Base-by-base conservation (phyloP, 2,113 vertebrate species). In the Marcusenius ussheri region DNA sequence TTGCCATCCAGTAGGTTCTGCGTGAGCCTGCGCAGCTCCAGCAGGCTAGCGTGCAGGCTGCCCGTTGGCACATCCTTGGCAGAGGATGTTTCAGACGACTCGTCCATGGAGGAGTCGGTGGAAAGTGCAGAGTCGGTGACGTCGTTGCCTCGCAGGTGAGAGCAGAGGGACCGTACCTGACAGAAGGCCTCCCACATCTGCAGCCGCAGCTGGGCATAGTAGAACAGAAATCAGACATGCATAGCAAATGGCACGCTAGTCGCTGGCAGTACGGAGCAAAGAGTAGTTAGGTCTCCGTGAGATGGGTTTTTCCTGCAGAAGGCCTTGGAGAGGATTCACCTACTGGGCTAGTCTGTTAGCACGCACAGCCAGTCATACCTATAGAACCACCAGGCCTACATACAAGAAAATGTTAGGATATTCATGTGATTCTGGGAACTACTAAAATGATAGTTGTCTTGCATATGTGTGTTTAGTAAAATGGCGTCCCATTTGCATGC, bases 131-230 rank as follows among this genome's bases (percentile, higher is more conserved):
- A 99, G 93, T 99, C 98, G 0, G 98, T 98, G 8, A 98, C 96
- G 93, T 99, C 98, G 0, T 97, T 99, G 11, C 98, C 98, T n/a
- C 98, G 95, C 31, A 99, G 97, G 91, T 99, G 98, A 2, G 97
- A 98, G 96, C 98, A 99, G 74, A 99, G 97, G 3, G 98, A 97
- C 0, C 98, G 95, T 3, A 99, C 97, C 90, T 99, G 98, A 92
- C 98, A 99, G 92, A 98, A 99, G 0, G 98, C 98, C 94, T 99
- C 98, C 98, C 98, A 99, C 24, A 99, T 96, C 95, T 99, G 98
- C 89, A 99, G 95, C 91, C 98, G 97, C 92, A 99, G 95, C 98
- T 99, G 91, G 70, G 10, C 39, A n/a, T 11, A 91, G 88, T 90
- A 11, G 46, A 19, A 35, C 88, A 66, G 10, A 58, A 24, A 3